phyloP scores from a whole-genome alignment of 2,888 invertebrate genomes.

The Mycalesis mineus region DNA sequence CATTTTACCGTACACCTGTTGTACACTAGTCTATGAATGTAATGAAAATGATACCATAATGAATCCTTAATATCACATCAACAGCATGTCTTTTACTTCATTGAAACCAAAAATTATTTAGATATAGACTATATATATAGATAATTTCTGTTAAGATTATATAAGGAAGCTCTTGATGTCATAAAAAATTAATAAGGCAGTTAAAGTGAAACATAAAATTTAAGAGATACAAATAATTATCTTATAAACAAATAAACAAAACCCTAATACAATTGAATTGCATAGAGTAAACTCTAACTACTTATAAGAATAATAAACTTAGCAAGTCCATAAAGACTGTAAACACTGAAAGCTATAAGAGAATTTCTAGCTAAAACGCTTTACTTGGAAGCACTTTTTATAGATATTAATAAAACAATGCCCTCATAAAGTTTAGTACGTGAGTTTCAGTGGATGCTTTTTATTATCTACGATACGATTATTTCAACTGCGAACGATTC shows the following conservation, averaged over 20 bases:
- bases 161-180: neutral
- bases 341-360: constrained; percentile 53
- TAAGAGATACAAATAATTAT: neutral
- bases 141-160: no score
- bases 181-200: neutral
- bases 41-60: no score
- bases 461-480: constrained; percentile 39
- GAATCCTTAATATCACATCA: no score
- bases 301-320: constrained; percentile 48
- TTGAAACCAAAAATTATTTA: no score
- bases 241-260: constrained; percentile 14
- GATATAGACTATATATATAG: no score
- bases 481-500: constrained; percentile 25
- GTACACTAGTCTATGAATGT: no score
- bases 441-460: constrained; percentile 34
- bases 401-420: constrained; percentile 76
- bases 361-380: constrained; percentile 50
- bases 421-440: constrained; percentile 61
- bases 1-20: no score
- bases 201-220: neutral
- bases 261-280: constrained; percentile 23
- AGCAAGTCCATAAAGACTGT: constrained; percentile 55
- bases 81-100: no score
- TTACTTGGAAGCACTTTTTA: constrained; percentile 66
- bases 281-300: constrained; percentile 19